phyloP scores from a whole-genome alignment of 2,113 vertebrate genomes.

The Bostrychus sinensis region DNA sequence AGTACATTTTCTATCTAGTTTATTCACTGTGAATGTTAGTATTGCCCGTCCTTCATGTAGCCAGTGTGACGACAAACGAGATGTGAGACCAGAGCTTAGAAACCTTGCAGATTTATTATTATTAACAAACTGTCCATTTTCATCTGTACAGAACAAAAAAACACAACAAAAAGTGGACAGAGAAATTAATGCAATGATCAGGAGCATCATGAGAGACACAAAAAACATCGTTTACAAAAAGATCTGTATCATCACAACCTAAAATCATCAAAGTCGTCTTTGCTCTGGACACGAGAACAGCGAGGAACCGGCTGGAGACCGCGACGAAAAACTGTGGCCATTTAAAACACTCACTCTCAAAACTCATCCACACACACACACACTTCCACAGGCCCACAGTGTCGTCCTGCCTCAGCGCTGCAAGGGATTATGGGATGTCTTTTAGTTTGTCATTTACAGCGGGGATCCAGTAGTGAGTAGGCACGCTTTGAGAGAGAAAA shows the following conservation, averaged over 20 bases:
- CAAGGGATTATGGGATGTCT: slow-evolving; percentile 27
- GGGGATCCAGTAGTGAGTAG: slow-evolving; percentile 50
- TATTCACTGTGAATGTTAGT: background rate
- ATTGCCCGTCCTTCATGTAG: too few relatives aligned
- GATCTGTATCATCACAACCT: slow-evolving; percentile 53
- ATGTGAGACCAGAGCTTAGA: slow-evolving; percentile 59
- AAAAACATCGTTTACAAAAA: slow-evolving; percentile 69
- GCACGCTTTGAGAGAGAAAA: slow-evolving; percentile 52
- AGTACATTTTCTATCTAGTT: too few relatives aligned
- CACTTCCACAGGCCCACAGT: slow-evolving; percentile 4
- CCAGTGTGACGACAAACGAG: background rate
- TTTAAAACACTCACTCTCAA: slow-evolving; percentile 7
- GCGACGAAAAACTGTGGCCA: slow-evolving; percentile 10
- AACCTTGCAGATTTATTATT: slow-evolving; percentile 93
- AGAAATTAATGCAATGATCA: slow-evolving; percentile 81
- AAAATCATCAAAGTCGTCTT: slow-evolving; percentile 35
- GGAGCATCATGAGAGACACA: slow-evolving; percentile 75
- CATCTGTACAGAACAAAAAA: slow-evolving; percentile 89
- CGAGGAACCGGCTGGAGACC: slow-evolving; percentile 22
- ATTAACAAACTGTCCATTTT: slow-evolving; percentile 95
- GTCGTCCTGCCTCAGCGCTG: slow-evolving; percentile 12
- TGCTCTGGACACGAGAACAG: slow-evolving; percentile 31
- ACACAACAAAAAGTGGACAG: slow-evolving; percentile 79
- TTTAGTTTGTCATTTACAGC: slow-evolving; percentile 27
- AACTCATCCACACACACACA: background rate